Percentiles rank a stretch among this genome's conserved stretches.
phyloP scores from a whole-genome alignment of 2,113 vertebrate species.

The Rousettus leschenaultii region DNA sequence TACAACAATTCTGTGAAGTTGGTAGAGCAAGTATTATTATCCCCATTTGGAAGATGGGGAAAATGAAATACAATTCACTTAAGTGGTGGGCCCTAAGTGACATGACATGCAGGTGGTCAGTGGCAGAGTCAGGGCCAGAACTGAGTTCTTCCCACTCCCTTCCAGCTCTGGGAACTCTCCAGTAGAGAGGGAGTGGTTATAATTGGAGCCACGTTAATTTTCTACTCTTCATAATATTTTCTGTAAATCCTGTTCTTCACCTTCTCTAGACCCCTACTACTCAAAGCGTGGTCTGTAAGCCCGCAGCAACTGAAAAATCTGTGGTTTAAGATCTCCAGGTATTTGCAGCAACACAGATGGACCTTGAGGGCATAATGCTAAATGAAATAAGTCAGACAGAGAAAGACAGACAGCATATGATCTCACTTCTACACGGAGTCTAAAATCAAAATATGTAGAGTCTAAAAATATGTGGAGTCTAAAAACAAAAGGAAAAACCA shows the following conservation, averaged over 20 bases:
- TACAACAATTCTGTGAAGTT: constrained; percentile 63
- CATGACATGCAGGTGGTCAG: neutral
- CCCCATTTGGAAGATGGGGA: constrained; percentile 68
- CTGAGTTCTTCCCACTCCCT: neutral
- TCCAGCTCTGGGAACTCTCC: neutral
- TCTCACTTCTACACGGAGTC: neutral
- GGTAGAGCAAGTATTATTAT: constrained; percentile 64
- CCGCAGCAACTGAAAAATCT: neutral
- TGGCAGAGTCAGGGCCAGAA: neutral
- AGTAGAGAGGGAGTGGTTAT: neutral
- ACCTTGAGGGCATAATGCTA: neutral
- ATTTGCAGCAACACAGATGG: neutral
- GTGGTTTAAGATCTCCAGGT: neutral
- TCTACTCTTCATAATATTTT: neutral
- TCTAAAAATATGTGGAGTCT: neutral
- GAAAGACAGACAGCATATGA: neutral
- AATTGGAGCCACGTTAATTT: neutral
- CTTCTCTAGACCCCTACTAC: neutral
- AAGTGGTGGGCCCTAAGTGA: constrained; percentile 53
- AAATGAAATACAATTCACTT: constrained; percentile 61
- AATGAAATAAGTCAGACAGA: neutral
- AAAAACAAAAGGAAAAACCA: neutral
- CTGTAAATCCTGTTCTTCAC: neutral
- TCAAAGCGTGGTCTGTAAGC: neutral
- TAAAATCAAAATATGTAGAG: neutral